Evolutionary conservation across 2,888 invertebrate genomes (phyloP), one percentile per base, ranked within the genome.

Genomic region (Philereme vetulata): DNA sequence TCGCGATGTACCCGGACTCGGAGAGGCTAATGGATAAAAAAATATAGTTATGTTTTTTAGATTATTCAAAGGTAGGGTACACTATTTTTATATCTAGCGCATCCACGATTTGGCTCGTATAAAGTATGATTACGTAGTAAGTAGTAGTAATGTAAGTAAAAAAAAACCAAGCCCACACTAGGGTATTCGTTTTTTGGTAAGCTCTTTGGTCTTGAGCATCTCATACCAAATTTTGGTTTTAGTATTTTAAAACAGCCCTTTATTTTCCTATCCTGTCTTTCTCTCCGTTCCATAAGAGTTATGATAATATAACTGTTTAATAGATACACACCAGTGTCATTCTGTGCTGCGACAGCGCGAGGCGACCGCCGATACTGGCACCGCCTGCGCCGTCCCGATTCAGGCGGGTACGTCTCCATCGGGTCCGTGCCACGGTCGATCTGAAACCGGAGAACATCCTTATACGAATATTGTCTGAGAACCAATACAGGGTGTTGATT

Each of bases 361-460:
- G 76, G 60, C 5, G 68, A 58, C 11, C 77, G 60, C 0, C 61
- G 71, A 47, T 40, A n/a, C 4, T 46, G 56, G 45, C 42, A 64
- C 9, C 68, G 51, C 42, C 64, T 51, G 4, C 35, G 55, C 70
- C 49, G 61, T 4, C 58, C 58, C 8, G 57, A 32, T 7, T 67
- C 66, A 4, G 59, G 34, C n/a, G 69, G 70, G 34, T 94, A 93
- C 0, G 93, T 85, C 74, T 95, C 95, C 95, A 95, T 95, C 0
- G 95, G 95, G 76, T 95, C 95, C 0, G 95, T 95, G 4, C 95
- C 95, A 56, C 95, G 93, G 75, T 95, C 95, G 69, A 93, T 95
- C 95, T 95, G 77, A 36, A 69, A 71, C 36, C 47, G 9, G 40
- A 40, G n/a, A 48, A 45, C 38, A 56, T 56, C 43, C 33, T 38